These are phyloP conservation scores for Tinea semifulvella DNA, from an alignment of 2,888 invertebrate genomes.

Conservation along the genomic window DNA sequence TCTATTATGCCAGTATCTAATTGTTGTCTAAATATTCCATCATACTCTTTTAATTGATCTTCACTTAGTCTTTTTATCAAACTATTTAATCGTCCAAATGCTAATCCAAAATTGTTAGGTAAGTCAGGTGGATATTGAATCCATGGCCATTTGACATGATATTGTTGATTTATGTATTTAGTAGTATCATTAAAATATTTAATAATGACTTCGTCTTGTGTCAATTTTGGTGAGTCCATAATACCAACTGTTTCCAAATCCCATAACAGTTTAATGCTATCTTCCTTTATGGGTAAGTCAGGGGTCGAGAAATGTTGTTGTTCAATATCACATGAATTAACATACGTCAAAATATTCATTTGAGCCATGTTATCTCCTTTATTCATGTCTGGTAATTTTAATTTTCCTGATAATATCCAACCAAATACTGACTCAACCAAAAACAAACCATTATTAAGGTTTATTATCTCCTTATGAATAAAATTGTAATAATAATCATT, in stretches of 20 bases:
- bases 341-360: neutral
- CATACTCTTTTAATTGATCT: slow-evolving; percentile 12
- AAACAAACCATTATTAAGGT: neutral
- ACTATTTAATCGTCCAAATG: slow-evolving; percentile 18
- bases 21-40: slow-evolving; percentile 15
- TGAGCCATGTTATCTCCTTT: neutral
- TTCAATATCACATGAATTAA: neutral
- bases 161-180: neutral
- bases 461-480: neutral
- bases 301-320: neutral
- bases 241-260: slow-evolving; percentile 11
- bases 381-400: neutral
- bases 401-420: neutral
- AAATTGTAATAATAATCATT: neutral
- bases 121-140: slow-evolving; percentile 18
- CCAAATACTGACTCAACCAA: neutral
- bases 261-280: neutral
- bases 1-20: slow-evolving; percentile 14
- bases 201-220: neutral
- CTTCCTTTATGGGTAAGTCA: neutral
- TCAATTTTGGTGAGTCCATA: neutral
- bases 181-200: slow-evolving; percentile 7
- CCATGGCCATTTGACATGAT: slow-evolving; percentile 19
- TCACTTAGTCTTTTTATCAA: slow-evolving; percentile 15
- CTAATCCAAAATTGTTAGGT: slow-evolving; percentile 19